Evolutionary conservation across 2,797 vertebrate species (phyloP).

Genomic region (Oreortyx pictus): DNA sequence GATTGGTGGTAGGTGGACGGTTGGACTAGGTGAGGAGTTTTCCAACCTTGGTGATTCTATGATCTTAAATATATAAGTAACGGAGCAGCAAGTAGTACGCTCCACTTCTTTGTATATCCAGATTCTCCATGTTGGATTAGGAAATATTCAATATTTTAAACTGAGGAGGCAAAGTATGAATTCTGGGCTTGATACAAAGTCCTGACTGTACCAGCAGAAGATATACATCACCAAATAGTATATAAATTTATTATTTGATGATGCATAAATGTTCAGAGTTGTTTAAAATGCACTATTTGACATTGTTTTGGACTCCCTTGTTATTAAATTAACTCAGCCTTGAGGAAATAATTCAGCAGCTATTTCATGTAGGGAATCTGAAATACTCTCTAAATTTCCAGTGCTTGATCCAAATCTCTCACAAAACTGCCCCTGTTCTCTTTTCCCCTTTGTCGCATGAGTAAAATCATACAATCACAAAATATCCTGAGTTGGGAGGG

Average conservation of each 20-base stretch:
- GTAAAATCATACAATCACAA: neutral
- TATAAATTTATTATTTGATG: conserved; percentile 14
- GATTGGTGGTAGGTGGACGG: too few species aligned
- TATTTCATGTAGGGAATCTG: neutral
- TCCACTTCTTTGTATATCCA: conserved; percentile 61
- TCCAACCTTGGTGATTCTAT: too few species aligned
- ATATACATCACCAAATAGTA: too few species aligned
- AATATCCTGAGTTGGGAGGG: too few species aligned
- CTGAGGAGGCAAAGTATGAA: neutral
- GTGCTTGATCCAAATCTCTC: neutral
- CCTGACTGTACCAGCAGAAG: neutral
- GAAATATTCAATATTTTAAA: conserved; percentile 59
- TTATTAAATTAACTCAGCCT: neutral
- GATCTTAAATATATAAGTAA: neutral
- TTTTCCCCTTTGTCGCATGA: neutral
- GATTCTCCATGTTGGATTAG: conserved; percentile 27
- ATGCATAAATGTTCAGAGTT: conserved; percentile 30
- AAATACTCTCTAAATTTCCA: neutral
- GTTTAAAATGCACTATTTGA: conserved; percentile 40
- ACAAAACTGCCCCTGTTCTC: neutral
- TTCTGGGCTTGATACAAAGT: conserved; percentile 24
- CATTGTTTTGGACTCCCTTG: conserved; percentile 27
- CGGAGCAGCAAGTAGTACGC: neutral
- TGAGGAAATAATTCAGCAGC: conserved; percentile 24
- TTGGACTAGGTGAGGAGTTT: too few species aligned